Evolutionary conservation across 2,888 invertebrate genomes (phyloP).

Genomic region (Mactromeris polynyma): DNA sequence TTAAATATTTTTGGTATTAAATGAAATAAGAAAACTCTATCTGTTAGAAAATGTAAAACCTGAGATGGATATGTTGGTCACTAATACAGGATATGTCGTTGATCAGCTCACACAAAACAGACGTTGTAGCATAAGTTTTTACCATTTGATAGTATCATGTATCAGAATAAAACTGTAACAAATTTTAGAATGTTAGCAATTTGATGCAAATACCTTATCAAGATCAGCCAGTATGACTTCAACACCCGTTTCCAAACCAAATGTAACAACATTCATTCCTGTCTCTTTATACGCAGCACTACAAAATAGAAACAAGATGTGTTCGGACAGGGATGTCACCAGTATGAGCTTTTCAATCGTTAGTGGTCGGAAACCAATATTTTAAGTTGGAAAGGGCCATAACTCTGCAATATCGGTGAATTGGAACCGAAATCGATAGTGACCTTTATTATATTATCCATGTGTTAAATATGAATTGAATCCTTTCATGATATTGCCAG

Average conservation of each 20-base stretch:
- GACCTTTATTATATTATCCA: background rate
- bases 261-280: constrained; percentile 79
- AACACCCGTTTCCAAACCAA: constrained; percentile 79
- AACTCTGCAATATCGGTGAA: too few relatives aligned
- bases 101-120: background rate
- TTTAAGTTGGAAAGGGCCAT: too few relatives aligned
- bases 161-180: background rate
- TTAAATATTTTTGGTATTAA: too few relatives aligned
- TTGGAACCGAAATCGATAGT: too few relatives aligned
- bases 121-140: background rate
- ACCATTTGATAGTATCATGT: background rate
- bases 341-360: too few relatives aligned
- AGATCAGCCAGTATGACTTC: constrained; percentile 73
- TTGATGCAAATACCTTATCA: constrained; percentile 61
- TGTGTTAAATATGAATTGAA: too few relatives aligned
- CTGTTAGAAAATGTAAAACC: background rate
- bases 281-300: constrained; percentile 64
- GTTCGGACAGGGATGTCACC: too few relatives aligned
- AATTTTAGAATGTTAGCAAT: background rate
- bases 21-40: too few relatives aligned
- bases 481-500: too few relatives aligned
- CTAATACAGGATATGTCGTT: background rate
- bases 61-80: background rate
- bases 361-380: too few relatives aligned
- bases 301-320: background rate